A percentile compares a stretch with the other conserved stretches of the same genome.
These are phyloP conservation scores for Drosophila nebulosa DNA, from an alignment of 1,140 invertebrate species.

Conservation along the genomic window DNA sequence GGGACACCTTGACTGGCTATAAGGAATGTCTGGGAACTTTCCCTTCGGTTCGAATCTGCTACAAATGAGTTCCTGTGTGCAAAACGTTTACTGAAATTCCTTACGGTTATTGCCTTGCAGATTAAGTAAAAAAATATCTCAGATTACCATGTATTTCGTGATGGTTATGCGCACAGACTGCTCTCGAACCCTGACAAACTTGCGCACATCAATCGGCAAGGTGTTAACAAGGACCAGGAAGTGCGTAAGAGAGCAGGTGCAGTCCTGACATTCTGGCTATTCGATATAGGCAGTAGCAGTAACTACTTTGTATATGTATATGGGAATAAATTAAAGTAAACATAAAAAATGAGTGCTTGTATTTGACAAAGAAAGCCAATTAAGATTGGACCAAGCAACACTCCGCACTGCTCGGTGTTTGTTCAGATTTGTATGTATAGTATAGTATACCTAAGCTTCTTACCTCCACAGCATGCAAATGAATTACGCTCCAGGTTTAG, in stretches of 20 bases:
- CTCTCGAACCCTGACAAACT: neutral
- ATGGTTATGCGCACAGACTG: conserved; percentile 1
- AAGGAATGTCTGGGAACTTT: neutral
- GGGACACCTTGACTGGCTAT: neutral
- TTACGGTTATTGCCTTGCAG: neutral
- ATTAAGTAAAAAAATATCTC: neutral
- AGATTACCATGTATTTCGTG: neutral
- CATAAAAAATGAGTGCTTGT: conserved; percentile 20
- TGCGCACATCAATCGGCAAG: conserved; percentile 6
- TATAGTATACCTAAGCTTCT: conserved; percentile 7
- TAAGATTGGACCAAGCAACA: neutral
- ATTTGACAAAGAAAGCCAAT: conserved; percentile 11
- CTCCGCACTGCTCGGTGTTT: neutral
- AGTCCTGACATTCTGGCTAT: conserved; percentile 22
- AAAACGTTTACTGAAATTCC: neutral
- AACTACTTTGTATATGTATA: neutral
- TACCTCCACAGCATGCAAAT: conserved; percentile 43
- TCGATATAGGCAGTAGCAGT: conserved; percentile 13
- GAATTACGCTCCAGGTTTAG: conserved; percentile 59
- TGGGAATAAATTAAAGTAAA: conserved; percentile 15
- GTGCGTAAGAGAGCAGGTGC: conserved; percentile 41
- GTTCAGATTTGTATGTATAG: conserved; percentile 1
- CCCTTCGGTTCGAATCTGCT: neutral
- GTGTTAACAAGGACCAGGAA: conserved; percentile 30
- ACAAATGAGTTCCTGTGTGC: neutral